Conservation (phyloP, 2,113 vertebrate species). For the Pundamilia nyererei region DNA sequence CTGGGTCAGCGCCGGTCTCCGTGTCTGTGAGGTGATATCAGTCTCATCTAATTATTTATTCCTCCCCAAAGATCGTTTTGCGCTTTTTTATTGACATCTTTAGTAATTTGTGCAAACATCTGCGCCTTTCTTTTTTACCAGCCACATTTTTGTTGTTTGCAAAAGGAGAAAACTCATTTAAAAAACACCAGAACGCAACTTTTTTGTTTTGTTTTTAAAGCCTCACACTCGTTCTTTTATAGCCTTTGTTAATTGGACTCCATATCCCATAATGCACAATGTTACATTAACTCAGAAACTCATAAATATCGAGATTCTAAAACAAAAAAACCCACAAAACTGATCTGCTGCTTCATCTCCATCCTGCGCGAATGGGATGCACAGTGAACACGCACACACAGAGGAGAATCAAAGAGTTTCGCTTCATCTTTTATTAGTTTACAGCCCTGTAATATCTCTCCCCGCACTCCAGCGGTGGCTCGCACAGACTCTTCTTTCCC, state of each 20-base stretch:
- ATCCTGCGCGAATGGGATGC: neutral
- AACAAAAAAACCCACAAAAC: fast-evolving
- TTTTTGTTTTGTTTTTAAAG: neutral
- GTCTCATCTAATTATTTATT: neutral
- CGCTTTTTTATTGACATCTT: neutral
- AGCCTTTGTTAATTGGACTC: neutral
- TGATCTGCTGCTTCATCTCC: neutral
- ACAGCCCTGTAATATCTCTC: neutral
- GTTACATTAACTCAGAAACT: neutral
- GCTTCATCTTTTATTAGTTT: constrained; percentile 2
- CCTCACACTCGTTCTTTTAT: neutral
- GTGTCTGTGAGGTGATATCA: neutral
- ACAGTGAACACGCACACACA: neutral
- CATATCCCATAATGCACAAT: neutral
- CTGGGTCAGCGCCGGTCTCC: neutral
- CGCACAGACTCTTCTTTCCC: neutral
- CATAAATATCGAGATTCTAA: neutral
- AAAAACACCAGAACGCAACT: too few relatives aligned
- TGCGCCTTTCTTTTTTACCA: neutral
- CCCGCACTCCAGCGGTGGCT: neutral
- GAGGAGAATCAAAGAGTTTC: neutral
- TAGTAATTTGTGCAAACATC: neutral
- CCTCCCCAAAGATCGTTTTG: neutral
- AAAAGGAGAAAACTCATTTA: neutral
- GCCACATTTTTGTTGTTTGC: neutral